Percentiles rank a stretch among this genome's conserved stretches.
These are phyloP conservation scores for Conopomorpha cramerella DNA, from an alignment of 1,140 invertebrate species.

Conservation along the genomic window DNA sequence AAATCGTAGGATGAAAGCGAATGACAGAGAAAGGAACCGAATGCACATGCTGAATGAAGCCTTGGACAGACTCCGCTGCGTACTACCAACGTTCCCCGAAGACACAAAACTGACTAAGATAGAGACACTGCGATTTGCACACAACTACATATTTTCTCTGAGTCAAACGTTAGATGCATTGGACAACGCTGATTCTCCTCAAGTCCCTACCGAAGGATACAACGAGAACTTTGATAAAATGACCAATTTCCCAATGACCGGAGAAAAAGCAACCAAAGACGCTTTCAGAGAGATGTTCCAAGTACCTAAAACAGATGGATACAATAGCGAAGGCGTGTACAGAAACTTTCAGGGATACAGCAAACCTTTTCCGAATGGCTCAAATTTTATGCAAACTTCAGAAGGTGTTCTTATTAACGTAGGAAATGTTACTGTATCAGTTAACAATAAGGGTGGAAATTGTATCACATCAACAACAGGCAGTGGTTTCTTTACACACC, in stretches of 20 bases:
- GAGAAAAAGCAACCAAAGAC: constrained; percentile 62
- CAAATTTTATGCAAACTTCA: constrained; percentile 52
- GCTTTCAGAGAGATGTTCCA: constrained; percentile 63
- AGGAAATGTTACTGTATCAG: constrained; percentile 76
- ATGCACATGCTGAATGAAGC: constrained; percentile 98
- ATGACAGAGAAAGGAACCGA: constrained; percentile 92
- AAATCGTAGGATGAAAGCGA: constrained; percentile 89
- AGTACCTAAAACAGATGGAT: constrained; percentile 45
- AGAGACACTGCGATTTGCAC: constrained; percentile 93
- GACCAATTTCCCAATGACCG: constrained; percentile 51
- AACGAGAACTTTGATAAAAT: constrained; percentile 44
- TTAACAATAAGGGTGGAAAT: constrained; percentile 72
- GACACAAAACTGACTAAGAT: constrained; percentile 98
- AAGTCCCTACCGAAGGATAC: constrained; percentile 14
- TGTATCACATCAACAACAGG: constrained; percentile 72
- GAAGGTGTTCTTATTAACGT: constrained; percentile 70
- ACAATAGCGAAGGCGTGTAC: constrained; percentile 33
- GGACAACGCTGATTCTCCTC: constrained; percentile 44
- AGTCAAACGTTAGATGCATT: constrained; percentile 75
- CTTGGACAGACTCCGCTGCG: constrained; percentile 83
- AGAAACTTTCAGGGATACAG: constrained; percentile 47
- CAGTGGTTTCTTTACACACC: constrained; percentile 55
- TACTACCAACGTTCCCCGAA: constrained; percentile 86
- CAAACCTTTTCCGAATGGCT: constrained; percentile 46
- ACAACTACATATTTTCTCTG: constrained; percentile 94